Base-by-base conservation (phyloP, 2,888 invertebrate genomes). In the Mechanitis messenoides region DNA sequence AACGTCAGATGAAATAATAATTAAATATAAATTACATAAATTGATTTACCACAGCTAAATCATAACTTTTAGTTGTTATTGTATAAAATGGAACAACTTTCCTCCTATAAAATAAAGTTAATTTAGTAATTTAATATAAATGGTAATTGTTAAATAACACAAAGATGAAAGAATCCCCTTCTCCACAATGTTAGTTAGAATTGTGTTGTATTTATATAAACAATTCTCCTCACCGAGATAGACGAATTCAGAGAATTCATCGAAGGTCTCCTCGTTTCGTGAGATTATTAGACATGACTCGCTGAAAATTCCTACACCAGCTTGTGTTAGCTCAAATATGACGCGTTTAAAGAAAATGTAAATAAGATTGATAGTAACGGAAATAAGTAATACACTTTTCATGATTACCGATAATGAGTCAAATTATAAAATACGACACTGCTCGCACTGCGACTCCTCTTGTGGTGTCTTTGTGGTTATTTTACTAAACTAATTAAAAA, bases 141-240 rank as follows among this genome's bases (percentile, higher is more conserved):
- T n/a, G 35, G 35, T 35, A 2, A 35, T 35, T 47, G 28, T 28
- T 3, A 50, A 31, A 50, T 50, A 50, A 50, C 9, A 50, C 31
- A 12, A 56, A 45, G 53, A n/a, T 11, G 9, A 60, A 56, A 58
- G 57, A 61, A 61, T 55, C 55, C 55, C 53, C 62, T 46, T 42
- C n/a, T 47, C 60, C 35, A 53, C 42, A 56, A 50, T 56, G 33
- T 45, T 60, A 50, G 56, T 50, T 46, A 38, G 33, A 11, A 56
- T 53, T 53, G 64, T 67, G 65, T 59, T 60, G 61, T 64, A 59
- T 59, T 63, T 57, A 55, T 62, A 53, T 64, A 69, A 61, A 67
- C 64, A 64, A 33, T 45, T 56, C 54, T 61, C 50, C 55, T 9
- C 42, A 42, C 42, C 47, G 59, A 33, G 54, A 63, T 59, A 58